phyloP scores from a whole-genome alignment of 1,140 invertebrate genomes.

The Ctenoplectra terminalis region DNA sequence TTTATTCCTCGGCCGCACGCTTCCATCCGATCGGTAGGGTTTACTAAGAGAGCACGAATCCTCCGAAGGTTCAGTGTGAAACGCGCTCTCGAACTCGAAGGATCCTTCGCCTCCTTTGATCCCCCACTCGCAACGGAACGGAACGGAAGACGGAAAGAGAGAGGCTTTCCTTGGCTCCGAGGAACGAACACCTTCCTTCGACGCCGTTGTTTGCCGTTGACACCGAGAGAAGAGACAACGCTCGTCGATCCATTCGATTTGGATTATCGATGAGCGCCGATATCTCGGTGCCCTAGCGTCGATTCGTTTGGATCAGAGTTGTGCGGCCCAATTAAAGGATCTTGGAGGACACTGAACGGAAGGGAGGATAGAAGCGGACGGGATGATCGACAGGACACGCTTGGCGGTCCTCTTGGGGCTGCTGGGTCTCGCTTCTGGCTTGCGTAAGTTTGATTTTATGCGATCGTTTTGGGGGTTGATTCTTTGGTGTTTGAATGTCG shows the following conservation, averaged over 20 bases:
- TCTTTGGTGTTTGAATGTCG: conserved; percentile 1
- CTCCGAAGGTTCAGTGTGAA: conserved; percentile 78
- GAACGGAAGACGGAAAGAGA: conserved; percentile 16
- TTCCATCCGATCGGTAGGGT: conserved; percentile 73
- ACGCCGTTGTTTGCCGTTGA: not conserved
- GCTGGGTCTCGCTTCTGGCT: conserved; percentile 64
- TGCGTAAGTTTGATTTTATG: conserved; percentile 65
- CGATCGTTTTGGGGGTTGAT: not conserved
- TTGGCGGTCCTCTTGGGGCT: conserved; percentile 69
- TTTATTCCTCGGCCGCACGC: conserved; percentile 70
- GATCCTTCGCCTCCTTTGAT: conserved; percentile 64
- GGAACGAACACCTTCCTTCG: not conserved
- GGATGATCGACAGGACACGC: conserved; percentile 44
- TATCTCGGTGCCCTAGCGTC: conserved; percentile 20
- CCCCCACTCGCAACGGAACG: conserved; percentile 12
- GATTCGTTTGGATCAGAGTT: not conserved
- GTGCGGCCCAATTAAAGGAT: not conserved
- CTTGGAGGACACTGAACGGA: not conserved
- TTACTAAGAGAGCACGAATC: conserved; percentile 78
- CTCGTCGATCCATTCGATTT: not conserved
- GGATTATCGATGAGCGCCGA: conserved; percentile 50
- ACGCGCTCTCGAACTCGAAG: conserved; percentile 78
- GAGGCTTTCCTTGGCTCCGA: conserved; percentile 37
- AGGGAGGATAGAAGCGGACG: not conserved
- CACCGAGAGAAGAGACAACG: not conserved